Base-by-base conservation (phyloP, 2,113 vertebrate species). In the Eudyptes chrysolophus region DNA sequence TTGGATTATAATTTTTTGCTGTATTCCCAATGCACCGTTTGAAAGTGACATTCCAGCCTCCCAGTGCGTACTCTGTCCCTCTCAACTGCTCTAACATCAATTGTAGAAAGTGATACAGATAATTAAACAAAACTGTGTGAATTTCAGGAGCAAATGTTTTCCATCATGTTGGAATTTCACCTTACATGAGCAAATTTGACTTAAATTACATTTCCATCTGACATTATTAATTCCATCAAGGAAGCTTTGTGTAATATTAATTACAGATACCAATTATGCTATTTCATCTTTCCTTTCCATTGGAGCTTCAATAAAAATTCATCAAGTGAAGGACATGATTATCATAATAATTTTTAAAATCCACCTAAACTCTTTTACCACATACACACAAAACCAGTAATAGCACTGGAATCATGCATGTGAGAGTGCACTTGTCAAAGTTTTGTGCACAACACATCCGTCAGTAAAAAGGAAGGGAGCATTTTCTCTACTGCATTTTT, bases 181-280 rank as follows among this genome's bases (percentile, higher is more conserved):
- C 97, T 95, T 97, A 97, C 95, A 96, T 91, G 97, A 98, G 93
- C 95, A 97, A 97, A 97, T 98, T 97, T 98, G 85, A 81, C 95
- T 98, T 98, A 98, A 98, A 97, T 98, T 98, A 97, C 95, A 97
- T 98, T 98, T 98, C 92, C 78, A 97, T 95, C 90, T 96, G 94
- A 96, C 96, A 93, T 97, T 98, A 97, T 97, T 98, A 97, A 98
- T 98, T 98, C 98, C 93, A 97, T 96, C 96, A 97, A 95, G 96
- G 92, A 98, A 98, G 78, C 95, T 97, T 97, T 97, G 94, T 97
- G 94, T 98, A 96, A 96, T 98, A 98, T 95, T 98, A 98, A 98
- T 98, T 98, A 94, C 92, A 92, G 95, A 96, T 97, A 97, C 94
- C 94, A 98, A 87, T 98, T 98, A 95, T 94, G 90, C 96, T 96